A percentile compares a stretch with the other conserved stretches of the same genome.
Conservation (phyloP, 2,113 vertebrate species). For the Platysteira castanea region DNA sequence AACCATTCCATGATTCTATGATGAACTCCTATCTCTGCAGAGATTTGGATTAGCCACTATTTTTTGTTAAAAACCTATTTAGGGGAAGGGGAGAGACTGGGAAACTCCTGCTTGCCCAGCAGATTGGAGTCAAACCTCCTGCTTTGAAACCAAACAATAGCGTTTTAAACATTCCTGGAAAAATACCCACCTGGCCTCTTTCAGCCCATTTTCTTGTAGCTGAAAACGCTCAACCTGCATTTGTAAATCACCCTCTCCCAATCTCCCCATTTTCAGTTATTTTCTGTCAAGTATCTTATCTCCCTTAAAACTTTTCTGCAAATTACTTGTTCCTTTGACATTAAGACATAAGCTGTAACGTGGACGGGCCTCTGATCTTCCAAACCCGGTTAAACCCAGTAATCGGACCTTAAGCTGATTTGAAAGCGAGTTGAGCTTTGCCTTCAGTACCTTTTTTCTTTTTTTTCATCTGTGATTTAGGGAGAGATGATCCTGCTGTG, state of each 20-base stretch:
- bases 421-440: constrained; percentile 14
- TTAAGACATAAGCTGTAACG: constrained; percentile 13
- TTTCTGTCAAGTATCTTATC: constrained; percentile 27
- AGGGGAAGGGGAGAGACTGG: background rate
- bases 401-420: constrained; percentile 51
- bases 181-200: background rate
- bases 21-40: background rate
- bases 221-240: background rate
- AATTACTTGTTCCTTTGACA: constrained; percentile 37
- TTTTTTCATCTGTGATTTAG: constrained; percentile 1
- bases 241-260: background rate
- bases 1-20: background rate
- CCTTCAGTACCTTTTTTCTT: background rate
- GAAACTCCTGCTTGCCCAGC: background rate
- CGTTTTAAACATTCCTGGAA: background rate
- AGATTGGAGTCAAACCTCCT: background rate
- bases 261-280: background rate
- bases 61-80: background rate
- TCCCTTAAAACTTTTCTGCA: constrained; percentile 9
- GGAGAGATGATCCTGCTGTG: background rate
- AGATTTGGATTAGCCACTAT: background rate
- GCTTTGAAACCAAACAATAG: background rate
- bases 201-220: background rate
- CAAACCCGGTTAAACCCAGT: constrained; percentile 55
- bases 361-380: constrained; percentile 24